Conservation (phyloP, 2,888 invertebrate genomes). For the Nysson spinosus region DNA sequence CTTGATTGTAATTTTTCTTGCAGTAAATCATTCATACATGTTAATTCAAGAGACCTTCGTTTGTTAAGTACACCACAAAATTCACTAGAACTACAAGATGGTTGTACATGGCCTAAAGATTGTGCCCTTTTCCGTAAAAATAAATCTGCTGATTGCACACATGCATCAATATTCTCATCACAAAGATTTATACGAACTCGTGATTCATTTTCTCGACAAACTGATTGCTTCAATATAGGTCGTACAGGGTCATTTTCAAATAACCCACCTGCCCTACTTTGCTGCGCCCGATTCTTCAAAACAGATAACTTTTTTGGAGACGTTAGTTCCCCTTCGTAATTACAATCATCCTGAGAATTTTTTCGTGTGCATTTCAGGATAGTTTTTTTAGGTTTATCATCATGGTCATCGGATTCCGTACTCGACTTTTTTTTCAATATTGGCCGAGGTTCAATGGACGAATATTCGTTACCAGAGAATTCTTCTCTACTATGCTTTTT, state of each 20-base stretch:
- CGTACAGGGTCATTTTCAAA: constrained; percentile 78
- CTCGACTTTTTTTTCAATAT: constrained; percentile 93
- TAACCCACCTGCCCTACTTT: constrained; percentile 80
- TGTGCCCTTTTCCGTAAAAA: constrained; percentile 71
- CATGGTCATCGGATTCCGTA: constrained; percentile 85
- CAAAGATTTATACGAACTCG: constrained; percentile 83
- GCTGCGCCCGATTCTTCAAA: constrained; percentile 80
- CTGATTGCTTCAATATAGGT: constrained; percentile 83
- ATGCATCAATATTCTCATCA: constrained; percentile 78
- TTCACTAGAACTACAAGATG: constrained; percentile 54
- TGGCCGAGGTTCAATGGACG: constrained; percentile 79
- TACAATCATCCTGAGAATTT: constrained; percentile 82
- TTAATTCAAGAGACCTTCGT: constrained; percentile 60
- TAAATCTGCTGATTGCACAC: constrained; percentile 77
- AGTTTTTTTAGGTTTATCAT: constrained; percentile 85
- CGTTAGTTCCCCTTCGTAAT: constrained; percentile 80
- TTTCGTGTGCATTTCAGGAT: constrained; percentile 87
- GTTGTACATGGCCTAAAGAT: constrained; percentile 70
- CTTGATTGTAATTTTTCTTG: constrained; percentile 35
- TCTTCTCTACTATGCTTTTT: constrained; percentile 89
- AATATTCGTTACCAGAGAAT: constrained; percentile 68
- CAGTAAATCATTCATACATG: constrained; percentile 46
- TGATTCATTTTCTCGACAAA: constrained; percentile 81
- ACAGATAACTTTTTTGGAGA: constrained; percentile 81
- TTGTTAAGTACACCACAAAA: constrained; percentile 48